Percentiles rank a stretch among this genome's conserved stretches.
phyloP scores from a whole-genome alignment of 2,888 invertebrate genomes.

The Spodoptera exigua region DNA sequence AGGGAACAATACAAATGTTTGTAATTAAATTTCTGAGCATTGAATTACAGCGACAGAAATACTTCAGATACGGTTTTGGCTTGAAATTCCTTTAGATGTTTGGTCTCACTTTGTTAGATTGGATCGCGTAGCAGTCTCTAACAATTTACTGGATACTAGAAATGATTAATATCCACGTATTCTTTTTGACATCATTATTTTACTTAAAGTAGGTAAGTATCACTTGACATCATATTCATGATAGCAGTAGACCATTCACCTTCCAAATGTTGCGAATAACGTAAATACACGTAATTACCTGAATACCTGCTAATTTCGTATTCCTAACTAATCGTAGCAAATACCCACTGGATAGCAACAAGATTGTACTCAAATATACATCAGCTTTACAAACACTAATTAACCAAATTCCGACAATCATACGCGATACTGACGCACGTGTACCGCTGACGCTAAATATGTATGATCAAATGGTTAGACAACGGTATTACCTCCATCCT shows the following conservation, averaged over 20 bases:
- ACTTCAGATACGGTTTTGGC: constrained; percentile 14
- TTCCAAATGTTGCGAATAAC: no score
- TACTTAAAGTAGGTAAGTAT: no score
- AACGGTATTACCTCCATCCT: constrained; percentile 14
- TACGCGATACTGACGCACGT: constrained; percentile 31
- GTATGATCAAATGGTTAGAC: constrained; percentile 26
- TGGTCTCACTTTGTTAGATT: constrained; percentile 10
- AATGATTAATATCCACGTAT: no score
- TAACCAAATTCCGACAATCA: constrained; percentile 46
- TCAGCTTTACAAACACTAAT: constrained; percentile 48
- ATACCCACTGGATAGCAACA: constrained; percentile 18
- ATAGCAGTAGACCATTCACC: no score
- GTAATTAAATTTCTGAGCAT: constrained; percentile 41
- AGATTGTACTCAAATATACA: constrained; percentile 39
- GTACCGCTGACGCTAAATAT: constrained; percentile 26
- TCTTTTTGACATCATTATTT: no score
- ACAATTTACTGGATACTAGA: no score
- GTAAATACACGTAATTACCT: no score
- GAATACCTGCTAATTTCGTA: no score
- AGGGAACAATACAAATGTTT: constrained; percentile 37
- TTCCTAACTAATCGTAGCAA: no score
- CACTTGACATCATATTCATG: no score
- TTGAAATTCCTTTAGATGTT: constrained; percentile 10
- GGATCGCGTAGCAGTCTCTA: neutral
- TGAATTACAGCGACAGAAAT: constrained; percentile 38